These are phyloP conservation scores for Aegithalos caudatus DNA, from an alignment of 2,113 vertebrate species.

Conservation along the genomic window DNA sequence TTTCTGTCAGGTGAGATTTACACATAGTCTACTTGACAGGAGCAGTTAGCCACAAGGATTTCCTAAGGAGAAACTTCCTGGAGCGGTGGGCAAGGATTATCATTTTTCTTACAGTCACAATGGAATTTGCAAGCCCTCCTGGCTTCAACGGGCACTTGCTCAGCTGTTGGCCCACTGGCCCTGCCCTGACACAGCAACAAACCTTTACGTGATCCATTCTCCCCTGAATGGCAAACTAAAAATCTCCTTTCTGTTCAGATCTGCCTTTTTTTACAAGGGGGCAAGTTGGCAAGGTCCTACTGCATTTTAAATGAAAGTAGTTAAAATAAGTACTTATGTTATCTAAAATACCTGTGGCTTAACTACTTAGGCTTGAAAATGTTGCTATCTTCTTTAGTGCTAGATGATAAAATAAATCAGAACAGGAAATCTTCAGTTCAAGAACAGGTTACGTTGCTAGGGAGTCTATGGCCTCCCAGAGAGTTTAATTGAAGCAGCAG, in stretches of 20 bases:
- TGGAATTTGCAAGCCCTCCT: not conserved
- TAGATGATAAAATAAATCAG: constrained; percentile 25
- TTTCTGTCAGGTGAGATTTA: constrained; percentile 60
- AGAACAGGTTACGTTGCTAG: constrained; percentile 41
- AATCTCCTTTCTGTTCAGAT: not conserved
- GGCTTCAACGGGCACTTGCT: rapidly evolving
- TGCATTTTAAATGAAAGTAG: constrained; percentile 17
- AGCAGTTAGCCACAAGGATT: constrained; percentile 55
- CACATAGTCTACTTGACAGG: constrained; percentile 41
- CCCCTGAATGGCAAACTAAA: not conserved
- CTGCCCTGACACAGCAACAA: not conserved
- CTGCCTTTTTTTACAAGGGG: not conserved
- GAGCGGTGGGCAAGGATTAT: not conserved
- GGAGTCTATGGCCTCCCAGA: constrained; percentile 32
- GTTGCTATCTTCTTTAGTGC: constrained; percentile 29
- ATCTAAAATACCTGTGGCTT: constrained; percentile 23
- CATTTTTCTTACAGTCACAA: not conserved
- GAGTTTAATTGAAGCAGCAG: constrained; percentile 46
- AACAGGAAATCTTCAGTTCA: constrained; percentile 35
- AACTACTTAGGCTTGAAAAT: constrained; percentile 6
- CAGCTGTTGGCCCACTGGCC: not conserved
- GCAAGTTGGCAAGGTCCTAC: not conserved
- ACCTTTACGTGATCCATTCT: not conserved
- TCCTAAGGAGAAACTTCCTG: constrained; percentile 44
- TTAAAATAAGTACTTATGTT: constrained; percentile 11